These are phyloP conservation scores for Hoplostethus atlanticus DNA, from an alignment of 2,797 vertebrate genomes.

Conservation along the genomic window DNA sequence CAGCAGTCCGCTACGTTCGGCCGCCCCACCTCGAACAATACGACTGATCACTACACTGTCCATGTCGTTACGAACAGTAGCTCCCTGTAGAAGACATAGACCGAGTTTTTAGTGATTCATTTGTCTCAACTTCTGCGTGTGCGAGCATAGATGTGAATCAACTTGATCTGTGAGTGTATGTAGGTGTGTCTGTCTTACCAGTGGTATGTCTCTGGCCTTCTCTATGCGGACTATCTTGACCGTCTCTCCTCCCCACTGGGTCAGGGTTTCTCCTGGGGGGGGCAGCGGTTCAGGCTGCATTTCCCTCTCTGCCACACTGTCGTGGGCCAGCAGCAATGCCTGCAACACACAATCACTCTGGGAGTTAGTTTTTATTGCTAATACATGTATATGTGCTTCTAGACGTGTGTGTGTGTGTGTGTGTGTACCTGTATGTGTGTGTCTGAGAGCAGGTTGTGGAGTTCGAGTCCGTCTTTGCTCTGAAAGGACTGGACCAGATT, in stretches of 20 bases:
- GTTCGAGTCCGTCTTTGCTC: constrained; percentile 95
- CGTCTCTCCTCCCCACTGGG: constrained; percentile 93
- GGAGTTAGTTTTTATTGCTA: not conserved
- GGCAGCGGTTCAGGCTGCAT: constrained; percentile 90
- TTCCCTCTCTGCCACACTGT: constrained; percentile 94
- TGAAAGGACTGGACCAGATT: constrained; percentile 88
- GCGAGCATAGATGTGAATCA: not conserved
- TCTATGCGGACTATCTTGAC: constrained; percentile 97
- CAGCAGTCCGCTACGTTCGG: constrained; percentile 94
- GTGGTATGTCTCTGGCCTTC: constrained; percentile 94
- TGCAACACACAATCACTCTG: constrained; percentile 57
- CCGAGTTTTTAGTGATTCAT: no score
- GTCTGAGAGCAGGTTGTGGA: constrained; percentile 89
- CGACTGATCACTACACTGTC: constrained; percentile 98
- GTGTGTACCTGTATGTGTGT: constrained; percentile 90
- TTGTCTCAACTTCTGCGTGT: no score
- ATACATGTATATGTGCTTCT: no score
- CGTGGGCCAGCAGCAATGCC: constrained; percentile 94
- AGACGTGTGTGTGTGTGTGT: not conserved
- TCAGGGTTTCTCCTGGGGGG: constrained; percentile 89
- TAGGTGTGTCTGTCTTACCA: constrained; percentile 84
- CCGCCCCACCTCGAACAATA: constrained; percentile 96
- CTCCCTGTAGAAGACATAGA: constrained; percentile 84
- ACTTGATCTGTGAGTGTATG: not conserved
- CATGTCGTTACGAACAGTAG: constrained; percentile 97